Conservation (phyloP, 2,113 vertebrate genomes). For the Rhadina sibilatrix region DNA sequence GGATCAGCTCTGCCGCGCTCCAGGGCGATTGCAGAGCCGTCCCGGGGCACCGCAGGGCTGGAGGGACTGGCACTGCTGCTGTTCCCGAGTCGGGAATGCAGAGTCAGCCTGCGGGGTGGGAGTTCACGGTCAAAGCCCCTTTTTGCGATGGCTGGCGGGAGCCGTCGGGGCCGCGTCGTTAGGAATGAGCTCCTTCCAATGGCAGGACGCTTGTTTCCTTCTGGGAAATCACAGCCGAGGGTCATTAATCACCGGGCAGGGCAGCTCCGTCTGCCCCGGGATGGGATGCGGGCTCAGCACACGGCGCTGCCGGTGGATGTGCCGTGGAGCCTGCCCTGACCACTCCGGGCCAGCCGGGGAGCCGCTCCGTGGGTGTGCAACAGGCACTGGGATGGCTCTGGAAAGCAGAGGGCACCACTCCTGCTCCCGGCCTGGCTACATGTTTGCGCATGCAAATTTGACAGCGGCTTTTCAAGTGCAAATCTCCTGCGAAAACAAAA, state of each 20-base stretch:
- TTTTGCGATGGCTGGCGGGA: background rate
- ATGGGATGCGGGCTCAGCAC: background rate
- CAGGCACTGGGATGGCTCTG: background rate
- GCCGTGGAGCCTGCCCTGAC: accelerated
- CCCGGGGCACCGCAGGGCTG: background rate
- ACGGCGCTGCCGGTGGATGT: accelerated
- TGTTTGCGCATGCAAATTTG: conserved; percentile 6
- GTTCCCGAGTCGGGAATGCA: background rate
- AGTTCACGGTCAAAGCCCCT: background rate
- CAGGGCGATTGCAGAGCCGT: accelerated
- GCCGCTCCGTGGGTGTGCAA: background rate
- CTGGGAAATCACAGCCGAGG: background rate
- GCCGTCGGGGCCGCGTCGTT: background rate
- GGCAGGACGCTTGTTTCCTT: background rate
- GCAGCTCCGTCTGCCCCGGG: background rate
- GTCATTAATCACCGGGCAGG: background rate
- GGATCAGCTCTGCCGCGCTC: background rate
- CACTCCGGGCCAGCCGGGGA: background rate
- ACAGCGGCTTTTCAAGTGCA: conserved; percentile 54
- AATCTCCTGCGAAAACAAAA: conserved; percentile 6
- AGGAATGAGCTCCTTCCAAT: background rate
- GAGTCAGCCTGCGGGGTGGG: background rate
- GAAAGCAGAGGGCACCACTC: background rate
- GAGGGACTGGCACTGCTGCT: background rate
- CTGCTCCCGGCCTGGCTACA: background rate